Percentiles rank a stretch among this genome's conserved stretches.
Conservation (phyloP, 37 sponge, comb jelly and placozoan genomes). For the Dysidea cf. avara region DNA sequence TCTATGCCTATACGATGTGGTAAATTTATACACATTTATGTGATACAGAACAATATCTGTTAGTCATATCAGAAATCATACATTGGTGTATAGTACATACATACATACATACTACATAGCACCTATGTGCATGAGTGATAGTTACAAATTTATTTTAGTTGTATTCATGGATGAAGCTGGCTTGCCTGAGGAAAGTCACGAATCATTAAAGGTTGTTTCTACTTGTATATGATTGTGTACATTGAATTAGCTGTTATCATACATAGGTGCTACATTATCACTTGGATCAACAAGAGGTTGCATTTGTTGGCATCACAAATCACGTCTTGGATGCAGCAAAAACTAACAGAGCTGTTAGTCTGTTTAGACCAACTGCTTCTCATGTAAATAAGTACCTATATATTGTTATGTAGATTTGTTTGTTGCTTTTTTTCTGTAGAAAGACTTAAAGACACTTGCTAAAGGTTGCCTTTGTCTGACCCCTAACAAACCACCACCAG, state of each 20-base stretch:
- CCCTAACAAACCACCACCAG: slow-evolving; percentile 57
- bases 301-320: slow-evolving; percentile 92
- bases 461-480: slow-evolving; percentile 55
- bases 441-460: slow-evolving; percentile 66
- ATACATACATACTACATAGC: too few relatives aligned
- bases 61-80: not conserved
- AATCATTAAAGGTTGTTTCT: slow-evolving; percentile 75
- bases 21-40: not conserved
- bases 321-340: slow-evolving; percentile 93
- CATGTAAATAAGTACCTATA: slow-evolving; percentile 79
- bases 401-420: slow-evolving; percentile 41
- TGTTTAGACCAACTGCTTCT: slow-evolving; percentile 85
- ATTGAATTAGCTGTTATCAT: slow-evolving; percentile 95
- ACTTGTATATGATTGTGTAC: slow-evolving; percentile 84
- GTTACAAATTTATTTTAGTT: too few relatives aligned
- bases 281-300: slow-evolving; percentile 84
- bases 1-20: slow-evolving; percentile 34
- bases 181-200: slow-evolving; percentile 69
- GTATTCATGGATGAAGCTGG: slow-evolving; percentile 83
- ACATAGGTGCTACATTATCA: slow-evolving; percentile 83
- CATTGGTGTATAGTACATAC: too few relatives aligned
- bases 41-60: too few relatives aligned
- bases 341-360: slow-evolving; percentile 86
- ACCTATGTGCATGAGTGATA: too few relatives aligned
- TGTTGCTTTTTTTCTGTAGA: slow-evolving; percentile 39